A percentile compares a stretch with the other conserved stretches of the same genome.
These are phyloP conservation scores for Sorex fumeus DNA, from an alignment of 2,113 vertebrate species.

Conservation along the genomic window DNA sequence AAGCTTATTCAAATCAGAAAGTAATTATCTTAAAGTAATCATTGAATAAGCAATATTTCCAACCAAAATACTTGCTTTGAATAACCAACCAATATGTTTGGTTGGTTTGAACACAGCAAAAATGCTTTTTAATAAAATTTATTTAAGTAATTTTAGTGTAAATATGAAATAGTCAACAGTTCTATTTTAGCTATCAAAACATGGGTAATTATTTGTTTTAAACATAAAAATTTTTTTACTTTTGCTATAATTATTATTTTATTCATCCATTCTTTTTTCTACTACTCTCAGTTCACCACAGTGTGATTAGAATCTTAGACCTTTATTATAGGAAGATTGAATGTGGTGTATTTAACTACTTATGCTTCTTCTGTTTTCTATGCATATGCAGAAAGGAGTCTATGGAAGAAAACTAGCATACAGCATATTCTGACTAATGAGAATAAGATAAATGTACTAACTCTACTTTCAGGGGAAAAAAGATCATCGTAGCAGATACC, in stretches of 20 bases:
- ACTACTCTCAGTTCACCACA: not conserved
- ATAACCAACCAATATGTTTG: not conserved
- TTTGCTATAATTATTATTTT: not conserved
- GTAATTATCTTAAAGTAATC: not conserved
- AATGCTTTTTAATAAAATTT: not conserved
- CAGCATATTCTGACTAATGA: accelerated
- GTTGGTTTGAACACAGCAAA: not conserved
- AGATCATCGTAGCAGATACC: not conserved
- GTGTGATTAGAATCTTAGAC: not conserved
- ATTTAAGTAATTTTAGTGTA: not conserved
- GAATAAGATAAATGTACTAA: not conserved
- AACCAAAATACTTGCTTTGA: too few species aligned
- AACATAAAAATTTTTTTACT: not conserved
- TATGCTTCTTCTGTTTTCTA: not conserved
- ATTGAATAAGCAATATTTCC: not conserved
- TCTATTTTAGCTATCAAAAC: not conserved
- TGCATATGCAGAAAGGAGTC: not conserved
- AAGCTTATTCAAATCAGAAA: not conserved
- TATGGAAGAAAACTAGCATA: accelerated
- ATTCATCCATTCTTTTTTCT: not conserved
- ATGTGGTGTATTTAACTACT: not conserved
- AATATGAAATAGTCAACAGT: not conserved
- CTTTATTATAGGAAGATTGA: not conserved
- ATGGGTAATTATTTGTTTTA: not conserved
- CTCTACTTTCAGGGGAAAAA: not conserved